Evolutionary conservation across 2,797 vertebrate species (phyloP).

Genomic region (Jordanella pulchra): DNA sequence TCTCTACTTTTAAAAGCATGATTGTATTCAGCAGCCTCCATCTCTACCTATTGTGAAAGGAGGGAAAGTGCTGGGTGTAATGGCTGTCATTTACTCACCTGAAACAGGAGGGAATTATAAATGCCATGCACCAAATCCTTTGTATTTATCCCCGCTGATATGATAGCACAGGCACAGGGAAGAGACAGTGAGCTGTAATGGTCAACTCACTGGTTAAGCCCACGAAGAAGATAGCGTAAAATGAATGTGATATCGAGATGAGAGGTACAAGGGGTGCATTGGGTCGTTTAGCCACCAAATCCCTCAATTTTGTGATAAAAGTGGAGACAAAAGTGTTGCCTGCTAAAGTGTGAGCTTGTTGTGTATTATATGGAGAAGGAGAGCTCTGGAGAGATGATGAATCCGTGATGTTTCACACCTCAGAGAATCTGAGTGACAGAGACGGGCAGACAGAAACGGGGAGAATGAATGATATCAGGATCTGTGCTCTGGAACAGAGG

Average conservation of each 20-base stretch:
- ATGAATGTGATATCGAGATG: slow-evolving; percentile 73
- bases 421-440: slow-evolving; percentile 67
- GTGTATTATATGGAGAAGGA: slow-evolving; percentile 26
- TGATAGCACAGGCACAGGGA: slow-evolving; percentile 59
- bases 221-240: slow-evolving; percentile 68
- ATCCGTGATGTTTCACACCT: slow-evolving; percentile 71
- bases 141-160: slow-evolving; percentile 75
- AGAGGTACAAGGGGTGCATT: slow-evolving; percentile 69
- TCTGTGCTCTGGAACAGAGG: slow-evolving; percentile 65
- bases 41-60: slow-evolving; percentile 60
- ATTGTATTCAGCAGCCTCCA: slow-evolving; percentile 61
- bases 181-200: slow-evolving; percentile 63
- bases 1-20: slow-evolving; percentile 61
- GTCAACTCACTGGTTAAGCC: slow-evolving; percentile 57
- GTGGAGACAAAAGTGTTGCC: slow-evolving; percentile 58
- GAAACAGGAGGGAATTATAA: slow-evolving; percentile 69
- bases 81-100: slow-evolving; percentile 76
- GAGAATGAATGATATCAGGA: slow-evolving; percentile 69
- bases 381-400: slow-evolving; percentile 65
- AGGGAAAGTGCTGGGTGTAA: slow-evolving; percentile 65
- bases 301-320: slow-evolving; percentile 66
- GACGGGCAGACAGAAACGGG: slow-evolving; percentile 55
- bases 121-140: slow-evolving; percentile 60
- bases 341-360: slow-evolving; percentile 30
- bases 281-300: slow-evolving; percentile 74